phyloP scores from a whole-genome alignment of 2,888 invertebrate species.

The Drosophila anomelani region DNA sequence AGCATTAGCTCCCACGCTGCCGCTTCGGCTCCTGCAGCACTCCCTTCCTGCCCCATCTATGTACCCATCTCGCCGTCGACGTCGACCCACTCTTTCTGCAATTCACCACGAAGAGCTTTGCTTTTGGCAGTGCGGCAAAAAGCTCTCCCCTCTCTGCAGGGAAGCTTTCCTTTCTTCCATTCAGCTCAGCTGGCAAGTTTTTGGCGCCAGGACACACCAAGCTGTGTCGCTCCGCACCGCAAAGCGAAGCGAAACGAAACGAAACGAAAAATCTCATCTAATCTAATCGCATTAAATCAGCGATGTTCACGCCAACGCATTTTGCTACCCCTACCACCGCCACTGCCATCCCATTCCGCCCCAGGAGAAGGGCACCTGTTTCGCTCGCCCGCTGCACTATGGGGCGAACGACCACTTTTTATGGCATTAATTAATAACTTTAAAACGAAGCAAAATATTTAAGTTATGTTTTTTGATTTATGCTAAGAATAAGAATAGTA shows the following conservation, averaged over 20 bases:
- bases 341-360: neutral
- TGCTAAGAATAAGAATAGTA: no score
- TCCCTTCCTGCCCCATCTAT: neutral
- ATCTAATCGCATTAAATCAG: slow-evolving; percentile 74
- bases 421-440: no score
- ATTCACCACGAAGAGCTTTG: slow-evolving; percentile 64
- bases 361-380: slow-evolving; percentile 5
- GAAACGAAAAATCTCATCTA: slow-evolving; percentile 62
- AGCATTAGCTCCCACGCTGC: slow-evolving; percentile 63
- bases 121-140: slow-evolving; percentile 39
- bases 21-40: neutral
- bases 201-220: slow-evolving; percentile 61
- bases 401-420: no score
- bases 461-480: no score
- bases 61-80: neutral
- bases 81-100: slow-evolving; percentile 5
- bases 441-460: no score
- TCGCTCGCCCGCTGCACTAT: slow-evolving; percentile 5
- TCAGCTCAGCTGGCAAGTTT: slow-evolving; percentile 49
- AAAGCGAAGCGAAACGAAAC: slow-evolving; percentile 16
- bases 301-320: slow-evolving; percentile 38
- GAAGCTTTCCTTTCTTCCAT: slow-evolving; percentile 52
- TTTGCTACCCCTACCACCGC: neutral
- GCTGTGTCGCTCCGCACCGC: slow-evolving; percentile 15
- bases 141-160: slow-evolving; percentile 45